phyloP scores from a whole-genome alignment of 2,113 vertebrate genomes.

The Pseudopodoces humilis region DNA sequence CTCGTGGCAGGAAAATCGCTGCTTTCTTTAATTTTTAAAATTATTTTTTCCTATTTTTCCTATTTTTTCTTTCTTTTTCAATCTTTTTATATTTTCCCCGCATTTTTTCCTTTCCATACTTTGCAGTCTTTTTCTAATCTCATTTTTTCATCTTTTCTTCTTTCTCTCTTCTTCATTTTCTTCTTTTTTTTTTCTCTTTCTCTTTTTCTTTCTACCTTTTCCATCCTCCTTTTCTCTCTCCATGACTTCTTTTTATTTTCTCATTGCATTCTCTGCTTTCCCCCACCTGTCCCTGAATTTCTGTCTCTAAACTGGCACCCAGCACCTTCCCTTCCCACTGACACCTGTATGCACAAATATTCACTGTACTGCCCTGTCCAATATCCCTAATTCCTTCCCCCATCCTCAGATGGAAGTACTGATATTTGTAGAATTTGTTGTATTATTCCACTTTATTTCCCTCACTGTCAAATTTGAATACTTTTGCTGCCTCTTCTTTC shows the following conservation, averaged over 20 bases:
- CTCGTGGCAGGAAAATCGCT: background rate
- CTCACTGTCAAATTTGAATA: fast-evolving
- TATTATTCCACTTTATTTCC: background rate
- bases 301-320: background rate
- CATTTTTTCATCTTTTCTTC: background rate
- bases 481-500: background rate
- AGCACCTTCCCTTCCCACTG: background rate
- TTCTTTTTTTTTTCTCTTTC: background rate
- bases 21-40: fast-evolving
- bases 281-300: background rate
- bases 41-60: too few relatives aligned
- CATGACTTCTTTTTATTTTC: background rate
- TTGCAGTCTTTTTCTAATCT: background rate
- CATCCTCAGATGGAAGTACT: background rate
- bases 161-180: fast-evolving
- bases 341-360: background rate
- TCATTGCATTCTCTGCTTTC: background rate
- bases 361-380: background rate
- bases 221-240: background rate
- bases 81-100: fast-evolving
- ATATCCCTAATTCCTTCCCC: background rate
- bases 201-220: too few relatives aligned
- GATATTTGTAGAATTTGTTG: background rate
- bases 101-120: too few relatives aligned
- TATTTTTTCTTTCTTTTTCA: background rate